Percentiles rank a stretch among this genome's conserved stretches.
Conservation (phyloP, 2,797 vertebrate genomes). For the Crypturellus tataupa region DNA sequence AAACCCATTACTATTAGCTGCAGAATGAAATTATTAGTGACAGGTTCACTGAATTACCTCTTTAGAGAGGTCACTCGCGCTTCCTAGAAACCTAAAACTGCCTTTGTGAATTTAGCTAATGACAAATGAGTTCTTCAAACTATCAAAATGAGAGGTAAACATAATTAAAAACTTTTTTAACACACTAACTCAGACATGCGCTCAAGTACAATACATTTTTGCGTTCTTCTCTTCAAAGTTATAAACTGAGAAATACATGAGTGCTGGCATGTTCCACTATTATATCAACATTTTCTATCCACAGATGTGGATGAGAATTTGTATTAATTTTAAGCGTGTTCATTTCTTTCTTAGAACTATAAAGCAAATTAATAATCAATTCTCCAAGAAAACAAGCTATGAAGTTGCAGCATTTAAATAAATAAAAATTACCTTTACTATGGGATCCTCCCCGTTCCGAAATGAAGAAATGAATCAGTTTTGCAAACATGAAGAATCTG, state of each 20-base stretch:
- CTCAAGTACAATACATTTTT: slow-evolving; percentile 10
- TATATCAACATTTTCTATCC: slow-evolving; percentile 26
- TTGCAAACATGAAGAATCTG: not conserved
- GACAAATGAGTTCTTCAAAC: slow-evolving; percentile 49
- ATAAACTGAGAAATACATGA: slow-evolving; percentile 9
- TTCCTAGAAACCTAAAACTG: slow-evolving; percentile 77
- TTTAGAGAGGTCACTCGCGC: slow-evolving; percentile 79
- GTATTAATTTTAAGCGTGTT: slow-evolving; percentile 7
- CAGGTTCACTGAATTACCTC: slow-evolving; percentile 84
- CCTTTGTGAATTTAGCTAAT: slow-evolving; percentile 64
- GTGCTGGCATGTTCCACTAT: not conserved
- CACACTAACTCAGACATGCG: not conserved
- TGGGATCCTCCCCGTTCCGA: not conserved
- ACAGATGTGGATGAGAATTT: slow-evolving; percentile 8
- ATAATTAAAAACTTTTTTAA: slow-evolving; percentile 37
- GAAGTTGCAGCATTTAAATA: not conserved
- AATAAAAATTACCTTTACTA: not conserved
- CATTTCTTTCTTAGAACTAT: not conserved
- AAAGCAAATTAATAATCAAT: not conserved
- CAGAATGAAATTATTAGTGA: slow-evolving; percentile 85
- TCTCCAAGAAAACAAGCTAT: not conserved
- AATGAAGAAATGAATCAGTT: not conserved
- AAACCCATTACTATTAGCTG: slow-evolving; percentile 78
- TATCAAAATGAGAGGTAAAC: slow-evolving; percentile 51
- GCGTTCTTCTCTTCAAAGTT: slow-evolving; percentile 12